Evolutionary conservation across 2,113 vertebrate genomes (phyloP).

Genomic region (Indicator indicator): DNA sequence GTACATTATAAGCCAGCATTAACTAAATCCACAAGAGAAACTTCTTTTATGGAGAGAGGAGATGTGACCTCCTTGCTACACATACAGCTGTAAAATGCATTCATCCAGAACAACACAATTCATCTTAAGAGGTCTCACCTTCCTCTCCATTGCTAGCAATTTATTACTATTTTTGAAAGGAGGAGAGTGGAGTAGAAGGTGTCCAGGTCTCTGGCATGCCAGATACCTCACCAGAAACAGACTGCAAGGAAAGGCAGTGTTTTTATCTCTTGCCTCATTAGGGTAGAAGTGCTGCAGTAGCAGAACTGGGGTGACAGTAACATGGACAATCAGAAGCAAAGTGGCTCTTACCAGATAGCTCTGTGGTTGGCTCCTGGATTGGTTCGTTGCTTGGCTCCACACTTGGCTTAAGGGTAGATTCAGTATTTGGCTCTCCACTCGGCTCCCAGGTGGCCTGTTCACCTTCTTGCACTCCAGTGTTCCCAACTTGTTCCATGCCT

Average conservation of each 20-base stretch:
- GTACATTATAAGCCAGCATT: neutral
- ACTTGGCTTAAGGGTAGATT: neutral
- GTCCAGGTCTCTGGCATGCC: neutral
- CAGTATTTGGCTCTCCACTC: neutral
- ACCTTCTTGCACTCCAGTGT: neutral
- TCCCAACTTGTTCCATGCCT: neutral
- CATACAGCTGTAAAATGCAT: neutral
- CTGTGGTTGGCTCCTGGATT: neutral
- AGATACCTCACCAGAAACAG: neutral
- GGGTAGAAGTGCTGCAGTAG: neutral
- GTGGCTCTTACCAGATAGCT: neutral
- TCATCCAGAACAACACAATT: neutral
- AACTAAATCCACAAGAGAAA: neutral
- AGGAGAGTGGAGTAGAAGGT: neutral
- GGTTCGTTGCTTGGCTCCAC: neutral
- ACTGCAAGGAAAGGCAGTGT: neutral
- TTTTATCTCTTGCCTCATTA: neutral
- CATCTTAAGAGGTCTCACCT: neutral
- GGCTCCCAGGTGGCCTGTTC: neutral
- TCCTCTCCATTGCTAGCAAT: neutral
- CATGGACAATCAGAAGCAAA: neutral
- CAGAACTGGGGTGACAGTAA: neutral
- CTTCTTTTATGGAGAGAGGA: neutral
- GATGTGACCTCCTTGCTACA: neutral
- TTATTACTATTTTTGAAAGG: neutral